Evolutionary conservation across 2,113 vertebrate species (phyloP), one percentile per base, ranked within the genome.

Genomic region (Porphyrio hochstetteri): DNA sequence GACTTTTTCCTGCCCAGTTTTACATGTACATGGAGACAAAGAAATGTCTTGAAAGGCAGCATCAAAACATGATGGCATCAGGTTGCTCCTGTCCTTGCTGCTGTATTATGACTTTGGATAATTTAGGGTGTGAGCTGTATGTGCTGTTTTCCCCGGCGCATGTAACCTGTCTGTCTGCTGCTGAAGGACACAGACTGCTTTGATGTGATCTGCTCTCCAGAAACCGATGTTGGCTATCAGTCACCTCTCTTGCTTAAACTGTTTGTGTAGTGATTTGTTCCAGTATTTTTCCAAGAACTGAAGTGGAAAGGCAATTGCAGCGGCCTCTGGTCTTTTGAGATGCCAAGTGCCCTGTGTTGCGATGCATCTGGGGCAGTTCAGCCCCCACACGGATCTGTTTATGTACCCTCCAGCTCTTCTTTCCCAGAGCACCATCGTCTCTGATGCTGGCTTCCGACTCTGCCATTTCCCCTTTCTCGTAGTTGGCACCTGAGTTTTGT

Each of bases 251-350:
- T 77, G 18, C 75, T 86, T 48, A 35, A 80, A 19, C 64, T 80
- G 59, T 86, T 93, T 92, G 70, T 83, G 50, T 25, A 85, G 44
- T 57, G 81, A 69, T 82, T 82, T 79, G 17, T 90, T 91, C 65
- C 72, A 87, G 65, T 55, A 5, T 89, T 96, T 96, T 97, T 88
- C 90, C 85, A 82, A 87, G 93, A 90, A 90, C 40, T 72, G 78
- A 60, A 60, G 31, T 50, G 89, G 60, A 64, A 78, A 91, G 70
- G 78, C 82, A 75, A 31, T 53, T 87, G 78, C 92, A 74, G 42
- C 56, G 29, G 38, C 9, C 57, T 82, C 75, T 88, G 91, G 78
- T 79, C 29, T 36, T 28, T 82, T 90, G 60, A 29, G 76, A 11
- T 50, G 40, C 75, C 13, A n/a, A 71, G 68, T 81, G 9, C 72